These are phyloP conservation scores for Tetheella fluctuosa DNA, from an alignment of 2,888 invertebrate genomes.

Conservation along the genomic window DNA sequence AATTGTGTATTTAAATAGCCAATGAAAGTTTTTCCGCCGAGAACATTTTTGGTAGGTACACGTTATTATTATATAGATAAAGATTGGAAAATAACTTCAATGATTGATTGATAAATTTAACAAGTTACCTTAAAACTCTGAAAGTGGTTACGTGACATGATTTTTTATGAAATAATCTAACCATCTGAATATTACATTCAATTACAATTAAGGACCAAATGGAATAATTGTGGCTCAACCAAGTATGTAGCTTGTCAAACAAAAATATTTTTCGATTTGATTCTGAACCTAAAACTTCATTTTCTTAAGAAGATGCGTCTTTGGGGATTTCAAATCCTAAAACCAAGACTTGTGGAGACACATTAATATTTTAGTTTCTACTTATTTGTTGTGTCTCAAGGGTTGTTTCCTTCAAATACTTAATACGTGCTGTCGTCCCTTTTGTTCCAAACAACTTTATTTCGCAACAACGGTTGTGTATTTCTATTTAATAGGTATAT, in stretches of 20 bases:
- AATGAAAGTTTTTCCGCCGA: too few species aligned
- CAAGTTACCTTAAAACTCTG: too few species aligned
- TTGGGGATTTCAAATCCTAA: not conserved
- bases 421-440: slow-evolving; percentile 1
- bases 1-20: not conserved
- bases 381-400: slow-evolving; percentile 2
- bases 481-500: not conserved
- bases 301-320: not conserved
- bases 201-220: too few species aligned
- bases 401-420: not conserved
- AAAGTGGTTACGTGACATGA: too few species aligned
- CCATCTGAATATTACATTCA: too few species aligned
- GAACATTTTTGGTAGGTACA: too few species aligned
- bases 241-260: not conserved
- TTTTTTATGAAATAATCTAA: too few species aligned
- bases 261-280: not conserved
- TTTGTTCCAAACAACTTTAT: not conserved
- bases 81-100: too few species aligned
- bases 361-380: not conserved
- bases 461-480: not conserved
- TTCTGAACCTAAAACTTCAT: not conserved
- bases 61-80: too few species aligned
- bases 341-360: not conserved
- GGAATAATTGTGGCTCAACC: too few species aligned
- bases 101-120: too few species aligned